Evolutionary conservation across 2,797 vertebrate genomes (phyloP), one percentile per base, ranked within the genome.

Genomic region (Odontamblyopus rebecca): DNA sequence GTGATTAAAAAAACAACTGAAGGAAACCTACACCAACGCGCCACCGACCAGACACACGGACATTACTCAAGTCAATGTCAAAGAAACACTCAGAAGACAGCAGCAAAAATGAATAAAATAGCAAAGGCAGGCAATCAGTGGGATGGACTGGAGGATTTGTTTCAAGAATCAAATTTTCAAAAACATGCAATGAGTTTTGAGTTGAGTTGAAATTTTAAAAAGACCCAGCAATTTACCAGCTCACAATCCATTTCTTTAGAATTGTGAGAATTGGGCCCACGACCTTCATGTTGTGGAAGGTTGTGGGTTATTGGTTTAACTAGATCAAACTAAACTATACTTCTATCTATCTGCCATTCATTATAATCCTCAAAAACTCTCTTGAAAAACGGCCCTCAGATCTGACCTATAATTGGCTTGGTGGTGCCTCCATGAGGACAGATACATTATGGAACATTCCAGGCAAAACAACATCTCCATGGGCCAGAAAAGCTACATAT

Each of bases 1-100:
- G 89, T 92, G 90, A 90, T 92, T 90, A 91, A 93, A 92, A 90
- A 91, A 89, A 90, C 85, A 90, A 91, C 89, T 86, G 76, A 78
- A 73, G 75, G 89, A 90, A 91, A 91, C 88, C 79, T 85, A 92
- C 86, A 87, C 89, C 88, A 75, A 77, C 77, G 73, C 80, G 82
- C 26, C 82, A 86, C 77, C 85, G 81, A 85, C 80, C 78, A 86
- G 67, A 12, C 82, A 64, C 62, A 67, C 71, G 63, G 80, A 77
- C 75, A 54, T 67, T 67, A 53, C 65, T 67, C 65, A 67, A 67
- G 48, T 74, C 72, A 65, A 68, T 64, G 59, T 69, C 61, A 67
- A 51, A 69, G 32, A 65, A 67, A 66, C 71, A 62, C 69, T 68
- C 77, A 73, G 66, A 73, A 84, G 72, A 83, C 76, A 76, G 59